A percentile compares a stretch with the other conserved stretches of the same genome.
phyloP scores from a whole-genome alignment of 2,113 vertebrate species.

The Oxyura jamaicensis region DNA sequence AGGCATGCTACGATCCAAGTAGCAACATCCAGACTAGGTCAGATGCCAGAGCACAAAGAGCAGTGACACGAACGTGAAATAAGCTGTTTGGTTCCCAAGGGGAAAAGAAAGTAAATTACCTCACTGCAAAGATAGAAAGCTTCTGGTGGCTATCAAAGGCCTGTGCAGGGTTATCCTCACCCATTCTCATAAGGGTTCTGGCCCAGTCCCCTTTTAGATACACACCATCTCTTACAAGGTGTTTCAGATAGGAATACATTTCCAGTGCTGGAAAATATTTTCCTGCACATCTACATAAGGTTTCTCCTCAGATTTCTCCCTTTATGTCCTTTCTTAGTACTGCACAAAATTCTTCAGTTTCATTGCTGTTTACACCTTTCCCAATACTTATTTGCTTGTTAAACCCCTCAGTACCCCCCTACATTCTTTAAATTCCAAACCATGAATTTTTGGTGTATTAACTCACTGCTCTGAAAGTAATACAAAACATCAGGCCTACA shows the following conservation, averaged over 20 bases:
- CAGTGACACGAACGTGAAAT: not conserved
- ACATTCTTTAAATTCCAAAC: not conserved
- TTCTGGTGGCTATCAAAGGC: not conserved
- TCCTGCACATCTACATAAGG: not conserved
- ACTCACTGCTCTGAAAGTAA: not conserved
- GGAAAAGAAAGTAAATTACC: not conserved
- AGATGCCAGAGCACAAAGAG: not conserved
- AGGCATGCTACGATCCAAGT: not conserved
- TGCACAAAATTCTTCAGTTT: not conserved
- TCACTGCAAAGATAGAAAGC: not conserved
- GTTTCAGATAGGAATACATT: not conserved
- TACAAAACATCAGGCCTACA: not conserved
- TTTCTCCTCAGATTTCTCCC: not conserved
- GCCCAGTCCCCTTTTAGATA: not conserved
- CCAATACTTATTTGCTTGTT: not conserved
- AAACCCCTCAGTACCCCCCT: not conserved
- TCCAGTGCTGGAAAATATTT: not conserved
- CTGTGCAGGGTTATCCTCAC: not conserved
- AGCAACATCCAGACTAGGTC: not conserved
- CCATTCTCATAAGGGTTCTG: not conserved
- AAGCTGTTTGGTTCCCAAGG: not conserved
- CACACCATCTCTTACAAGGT: not conserved
- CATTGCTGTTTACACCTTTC: not conserved
- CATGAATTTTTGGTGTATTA: not conserved
- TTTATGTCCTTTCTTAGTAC: not conserved